Evolutionary conservation across 2,888 invertebrate species (phyloP).

Genomic region (Drosophila diplacantha): DNA sequence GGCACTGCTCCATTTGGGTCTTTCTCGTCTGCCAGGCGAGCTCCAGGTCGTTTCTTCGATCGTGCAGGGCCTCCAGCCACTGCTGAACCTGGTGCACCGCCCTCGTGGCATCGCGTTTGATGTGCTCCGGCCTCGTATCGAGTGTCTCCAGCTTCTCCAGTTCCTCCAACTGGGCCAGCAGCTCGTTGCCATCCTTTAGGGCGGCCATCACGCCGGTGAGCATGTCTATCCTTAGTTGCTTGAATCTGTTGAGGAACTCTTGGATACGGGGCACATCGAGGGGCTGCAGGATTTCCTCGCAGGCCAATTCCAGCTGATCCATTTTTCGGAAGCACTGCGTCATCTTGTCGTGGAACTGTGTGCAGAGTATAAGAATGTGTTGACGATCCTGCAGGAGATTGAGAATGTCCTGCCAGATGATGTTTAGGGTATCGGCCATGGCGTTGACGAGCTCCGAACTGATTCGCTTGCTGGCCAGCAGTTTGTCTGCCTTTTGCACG

Average conservation of each 20-base stretch:
- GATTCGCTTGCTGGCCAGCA: slow-evolving; percentile 87
- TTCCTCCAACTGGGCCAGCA: slow-evolving; percentile 86
- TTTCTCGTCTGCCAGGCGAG: slow-evolving; percentile 83
- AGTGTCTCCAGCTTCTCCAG: slow-evolving; percentile 86
- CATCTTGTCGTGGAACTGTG: slow-evolving; percentile 86
- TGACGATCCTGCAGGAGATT: slow-evolving; percentile 86
- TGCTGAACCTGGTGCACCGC: slow-evolving; percentile 84
- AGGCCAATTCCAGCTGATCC: slow-evolving; percentile 83
- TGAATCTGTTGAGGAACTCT: slow-evolving; percentile 83
- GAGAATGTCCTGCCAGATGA: slow-evolving; percentile 90
- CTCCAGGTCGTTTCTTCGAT: slow-evolving; percentile 85
- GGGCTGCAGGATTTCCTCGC: slow-evolving; percentile 83
- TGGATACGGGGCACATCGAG: slow-evolving; percentile 86
- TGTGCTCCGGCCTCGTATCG: slow-evolving; percentile 84
- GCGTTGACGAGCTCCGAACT: slow-evolving; percentile 89
- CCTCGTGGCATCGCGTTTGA: slow-evolving; percentile 79
- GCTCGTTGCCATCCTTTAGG: slow-evolving; percentile 86
- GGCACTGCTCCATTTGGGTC: slow-evolving; percentile 86
- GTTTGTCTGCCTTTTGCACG: slow-evolving; percentile 89
- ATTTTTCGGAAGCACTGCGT: slow-evolving; percentile 84
- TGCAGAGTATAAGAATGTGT: slow-evolving; percentile 86
- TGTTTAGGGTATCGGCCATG: slow-evolving; percentile 88
- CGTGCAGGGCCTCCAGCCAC: slow-evolving; percentile 87
- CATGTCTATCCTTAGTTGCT: slow-evolving; percentile 85
- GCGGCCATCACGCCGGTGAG: slow-evolving; percentile 88